Conservation (phyloP, 2,888 invertebrate species). For the Acanthacorydalis orientalis region DNA sequence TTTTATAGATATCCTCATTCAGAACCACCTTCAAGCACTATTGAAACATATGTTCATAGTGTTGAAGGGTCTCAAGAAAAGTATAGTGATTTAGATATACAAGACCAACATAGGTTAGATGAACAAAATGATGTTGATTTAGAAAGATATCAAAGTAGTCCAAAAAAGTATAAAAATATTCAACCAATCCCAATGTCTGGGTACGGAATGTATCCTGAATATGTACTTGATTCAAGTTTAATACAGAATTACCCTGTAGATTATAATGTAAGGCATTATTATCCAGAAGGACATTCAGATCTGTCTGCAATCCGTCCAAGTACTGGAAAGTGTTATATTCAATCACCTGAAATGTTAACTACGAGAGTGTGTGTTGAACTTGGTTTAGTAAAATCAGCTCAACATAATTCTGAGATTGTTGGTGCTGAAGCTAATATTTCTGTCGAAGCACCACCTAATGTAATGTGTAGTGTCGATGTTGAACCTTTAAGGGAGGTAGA, state of each 20-base stretch:
- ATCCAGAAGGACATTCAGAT: constrained; percentile 7
- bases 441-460: constrained; percentile 16
- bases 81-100: constrained; percentile 9
- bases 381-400: constrained; percentile 25
- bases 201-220: constrained; percentile 7
- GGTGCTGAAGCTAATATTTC: constrained; percentile 7
- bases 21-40: constrained; percentile 14
- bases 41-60: constrained; percentile 20
- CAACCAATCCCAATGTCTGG: constrained; percentile 11
- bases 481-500: constrained; percentile 15
- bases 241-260: constrained; percentile 11
- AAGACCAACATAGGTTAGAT: constrained; percentile 9
- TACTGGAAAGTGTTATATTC: constrained; percentile 9
- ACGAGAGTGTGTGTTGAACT: constrained; percentile 39
- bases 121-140: constrained; percentile 23
- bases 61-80: constrained; percentile 15
- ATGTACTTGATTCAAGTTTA: constrained; percentile 5
- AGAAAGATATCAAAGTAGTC: constrained; percentile 31
- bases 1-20: constrained; percentile 8
- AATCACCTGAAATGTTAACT: constrained; percentile 23
- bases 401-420: constrained; percentile 9
- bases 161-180: constrained; percentile 20
- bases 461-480: constrained; percentile 21
- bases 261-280: constrained; percentile 7
- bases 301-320: constrained; percentile 8